Base-by-base conservation (phyloP, 2,888 invertebrate species). In the Cephalotes varians region DNA sequence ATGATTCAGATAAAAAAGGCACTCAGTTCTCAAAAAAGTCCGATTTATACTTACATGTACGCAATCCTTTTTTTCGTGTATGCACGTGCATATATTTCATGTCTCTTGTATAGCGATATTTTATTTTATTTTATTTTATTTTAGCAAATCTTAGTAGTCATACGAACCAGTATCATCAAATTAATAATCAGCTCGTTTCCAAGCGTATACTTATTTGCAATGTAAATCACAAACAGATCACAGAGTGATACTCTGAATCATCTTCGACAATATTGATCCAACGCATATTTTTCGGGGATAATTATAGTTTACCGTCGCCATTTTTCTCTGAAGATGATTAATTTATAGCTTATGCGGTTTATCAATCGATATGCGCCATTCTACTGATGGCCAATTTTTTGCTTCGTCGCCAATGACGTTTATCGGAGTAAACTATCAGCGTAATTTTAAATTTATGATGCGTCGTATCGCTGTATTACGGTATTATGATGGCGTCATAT, bases 401-500 rank as follows among this genome's bases (percentile, higher is more conserved):
- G 62, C 73, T 62, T 28, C 64, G 58, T n/a, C 25, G 31, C 1
- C 25, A 40, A 54, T 60, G 88, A 88, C 87, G 83, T 49, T 85
- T 87, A 87, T 85, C 87, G 71, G 60, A 87, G 77, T 83, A 49
- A 88, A 71, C 86, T 86, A 84, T 86, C 86, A 79, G 81, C 60
- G 84, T 86, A 88, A 87, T 87, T 88, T 87, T 88, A 86, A 88
- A 87, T 87, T 87, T 86, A 86, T 67, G 82, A 88, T 81, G 81
- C 86, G 76, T 81, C 82, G 81, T 77, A 65, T 74, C 83, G 76
- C 77, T 79, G 82, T n/a, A n/a, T n/a, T n/a, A n/a, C n/a, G n/a
- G n/a, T n/a, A n/a, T n/a, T n/a, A n/a, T n/a, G n/a, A n/a, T n/a
- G n/a, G n/a, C n/a, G n/a, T n/a, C n/a, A n/a, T n/a, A n/a, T 87